Evolutionary conservation across 2,888 invertebrate genomes (phyloP).

Genomic region (Leptogaster cylindrica): DNA sequence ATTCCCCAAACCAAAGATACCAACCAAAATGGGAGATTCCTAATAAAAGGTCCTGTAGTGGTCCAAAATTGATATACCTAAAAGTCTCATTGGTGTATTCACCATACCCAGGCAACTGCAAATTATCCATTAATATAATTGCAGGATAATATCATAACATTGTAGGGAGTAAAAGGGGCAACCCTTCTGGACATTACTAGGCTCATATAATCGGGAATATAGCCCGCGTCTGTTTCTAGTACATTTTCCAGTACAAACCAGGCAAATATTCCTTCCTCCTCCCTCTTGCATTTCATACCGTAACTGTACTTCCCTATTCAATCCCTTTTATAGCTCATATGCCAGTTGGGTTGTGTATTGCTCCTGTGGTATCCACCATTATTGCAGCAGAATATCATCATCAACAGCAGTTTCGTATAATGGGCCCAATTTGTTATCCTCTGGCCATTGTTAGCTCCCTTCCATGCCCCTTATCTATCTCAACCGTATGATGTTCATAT

Average conservation of each 20-base stretch:
- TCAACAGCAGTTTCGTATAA: slow-evolving; percentile 32
- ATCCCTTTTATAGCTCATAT: slow-evolving; percentile 30
- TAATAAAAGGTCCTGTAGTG: slow-evolving; percentile 2
- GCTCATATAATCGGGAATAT: slow-evolving; percentile 25
- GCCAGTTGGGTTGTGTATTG: background rate
- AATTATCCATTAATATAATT: slow-evolving; percentile 43
- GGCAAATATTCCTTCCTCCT: too few species aligned
- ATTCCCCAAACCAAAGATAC: background rate
- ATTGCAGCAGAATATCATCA: slow-evolving; percentile 35
- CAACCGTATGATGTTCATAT: slow-evolving; percentile 29
- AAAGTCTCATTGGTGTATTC: slow-evolving; percentile 32
- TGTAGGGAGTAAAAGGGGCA: slow-evolving; percentile 24
- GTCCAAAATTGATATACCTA: slow-evolving; percentile 16
- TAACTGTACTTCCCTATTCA: background rate
- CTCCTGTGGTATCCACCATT: slow-evolving; percentile 28
- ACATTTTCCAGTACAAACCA: too few species aligned
- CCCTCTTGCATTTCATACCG: background rate
- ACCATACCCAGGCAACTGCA: slow-evolving; percentile 26
- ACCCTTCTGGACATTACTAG: slow-evolving; percentile 30
- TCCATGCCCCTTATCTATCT: too few species aligned
- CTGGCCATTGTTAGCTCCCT: background rate
- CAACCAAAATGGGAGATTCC: background rate
- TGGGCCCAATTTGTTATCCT: slow-evolving; percentile 29
- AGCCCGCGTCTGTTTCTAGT: slow-evolving; percentile 1
- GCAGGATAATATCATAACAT: slow-evolving; percentile 43